Percentiles rank a stretch among this genome's conserved stretches.
Conservation (phyloP, 2,797 vertebrate genomes). For the Lophotriccus pileatus region DNA sequence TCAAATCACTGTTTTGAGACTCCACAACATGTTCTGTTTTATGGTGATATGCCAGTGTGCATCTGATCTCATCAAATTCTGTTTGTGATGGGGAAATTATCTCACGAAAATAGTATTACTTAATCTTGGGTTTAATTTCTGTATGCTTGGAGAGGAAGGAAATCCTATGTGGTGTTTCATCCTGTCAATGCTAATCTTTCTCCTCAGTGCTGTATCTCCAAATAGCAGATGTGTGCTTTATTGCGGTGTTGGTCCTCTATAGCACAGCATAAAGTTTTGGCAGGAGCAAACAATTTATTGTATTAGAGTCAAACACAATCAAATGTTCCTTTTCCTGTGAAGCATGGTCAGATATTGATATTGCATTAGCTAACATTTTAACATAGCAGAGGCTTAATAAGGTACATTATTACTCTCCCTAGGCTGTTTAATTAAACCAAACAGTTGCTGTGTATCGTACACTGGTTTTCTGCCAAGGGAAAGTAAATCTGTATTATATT, state of each 20-base stretch:
- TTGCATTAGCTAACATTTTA: slow-evolving; percentile 49
- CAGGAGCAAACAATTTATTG: slow-evolving; percentile 40
- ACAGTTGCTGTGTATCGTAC: background rate
- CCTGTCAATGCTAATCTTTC: slow-evolving; percentile 48
- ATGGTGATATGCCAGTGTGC: slow-evolving; percentile 16
- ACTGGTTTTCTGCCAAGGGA: slow-evolving; percentile 43
- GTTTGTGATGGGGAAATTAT: slow-evolving; percentile 49
- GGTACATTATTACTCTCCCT: slow-evolving; percentile 43
- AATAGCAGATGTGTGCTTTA: slow-evolving; percentile 53
- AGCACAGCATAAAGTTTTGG: slow-evolving; percentile 23
- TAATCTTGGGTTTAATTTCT: slow-evolving; percentile 48
- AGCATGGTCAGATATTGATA: slow-evolving; percentile 47
- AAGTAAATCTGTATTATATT: slow-evolving; percentile 48
- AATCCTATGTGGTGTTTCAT: slow-evolving; percentile 43
- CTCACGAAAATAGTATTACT: slow-evolving; percentile 33
- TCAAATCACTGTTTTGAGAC: slow-evolving; percentile 42
- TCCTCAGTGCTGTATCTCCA: slow-evolving; percentile 10
- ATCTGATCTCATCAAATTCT: slow-evolving; percentile 51
- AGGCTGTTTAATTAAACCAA: slow-evolving; percentile 64
- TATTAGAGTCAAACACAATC: slow-evolving; percentile 37
- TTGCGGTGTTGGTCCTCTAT: slow-evolving; percentile 28
- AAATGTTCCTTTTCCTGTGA: slow-evolving; percentile 32
- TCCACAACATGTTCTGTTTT: slow-evolving; percentile 31
- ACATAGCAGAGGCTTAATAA: slow-evolving; percentile 47
- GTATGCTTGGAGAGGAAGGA: slow-evolving; percentile 30